phyloP scores from a whole-genome alignment of 2,113 vertebrate genomes.

The Neodon shergylaensis region DNA sequence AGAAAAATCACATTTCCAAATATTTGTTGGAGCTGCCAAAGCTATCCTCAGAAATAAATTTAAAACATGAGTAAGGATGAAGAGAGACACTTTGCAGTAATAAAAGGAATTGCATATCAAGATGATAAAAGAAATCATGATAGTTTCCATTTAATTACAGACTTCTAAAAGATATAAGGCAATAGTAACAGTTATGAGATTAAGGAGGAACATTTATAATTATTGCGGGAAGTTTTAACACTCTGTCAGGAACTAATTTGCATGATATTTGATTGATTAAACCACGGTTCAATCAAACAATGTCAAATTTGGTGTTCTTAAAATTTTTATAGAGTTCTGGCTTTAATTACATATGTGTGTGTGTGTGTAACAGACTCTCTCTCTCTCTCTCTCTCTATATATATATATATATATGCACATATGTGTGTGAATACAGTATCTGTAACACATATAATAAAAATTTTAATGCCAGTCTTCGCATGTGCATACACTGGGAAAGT shows the following conservation, averaged over 20 bases:
- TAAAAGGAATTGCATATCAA: not conserved
- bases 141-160: not conserved
- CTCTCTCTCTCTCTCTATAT: no score
- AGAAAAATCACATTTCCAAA: not conserved
- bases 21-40: not conserved
- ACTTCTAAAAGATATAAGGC: not conserved
- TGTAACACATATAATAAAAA: not conserved
- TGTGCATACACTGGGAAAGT: not conserved
- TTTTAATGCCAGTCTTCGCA: not conserved
- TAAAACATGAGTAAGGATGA: not conserved
- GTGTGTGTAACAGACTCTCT: no score
- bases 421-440: not conserved
- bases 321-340: not conserved
- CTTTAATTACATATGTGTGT: not conserved
- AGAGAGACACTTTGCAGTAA: not conserved
- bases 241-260: not conserved
- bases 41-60: not conserved
- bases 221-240: not conserved
- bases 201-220: not conserved
- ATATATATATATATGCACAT: no score
- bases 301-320: not conserved
- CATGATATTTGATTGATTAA: not conserved
- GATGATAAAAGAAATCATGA: slow-evolving; percentile 8
- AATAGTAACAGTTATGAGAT: not conserved
- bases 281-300: not conserved